Conservation (phyloP, 1,140 invertebrate species). For the Bombus waltoni region DNA sequence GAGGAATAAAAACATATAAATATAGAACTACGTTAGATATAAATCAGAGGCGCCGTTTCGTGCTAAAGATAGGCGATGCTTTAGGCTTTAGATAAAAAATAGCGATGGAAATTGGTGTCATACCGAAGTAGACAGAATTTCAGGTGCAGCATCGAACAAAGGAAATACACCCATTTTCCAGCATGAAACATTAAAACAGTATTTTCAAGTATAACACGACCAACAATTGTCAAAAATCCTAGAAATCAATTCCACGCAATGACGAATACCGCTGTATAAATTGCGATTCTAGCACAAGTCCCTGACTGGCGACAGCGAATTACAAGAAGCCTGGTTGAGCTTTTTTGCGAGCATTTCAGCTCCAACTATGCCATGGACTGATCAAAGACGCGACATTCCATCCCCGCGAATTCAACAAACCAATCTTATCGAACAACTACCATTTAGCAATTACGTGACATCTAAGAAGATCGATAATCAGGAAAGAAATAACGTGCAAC, state of each 20-base stretch:
- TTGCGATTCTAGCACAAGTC: neutral
- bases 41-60: neutral
- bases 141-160: neutral
- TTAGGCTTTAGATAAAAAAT: neutral
- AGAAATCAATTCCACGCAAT: neutral
- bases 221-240: neutral
- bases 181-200: neutral
- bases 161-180: neutral
- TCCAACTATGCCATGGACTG: neutral
- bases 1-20: neutral
- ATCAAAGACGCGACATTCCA: neutral
- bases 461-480: neutral
- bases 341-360: constrained; percentile 27
- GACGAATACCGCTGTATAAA: neutral
- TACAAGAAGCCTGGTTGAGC: constrained; percentile 51
- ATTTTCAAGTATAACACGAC: neutral
- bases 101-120: neutral
- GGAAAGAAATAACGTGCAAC: neutral
- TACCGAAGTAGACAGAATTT: neutral
- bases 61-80: neutral
- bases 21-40: too few relatives aligned
- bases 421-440: constrained; percentile 6
- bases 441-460: neutral
- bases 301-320: constrained; percentile 30
- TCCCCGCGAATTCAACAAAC: constrained; percentile 22